Percentiles rank a stretch among this genome's conserved stretches.
Evolutionary conservation across 2,113 vertebrate genomes (phyloP).

Genomic region (Oostethus manadensis): DNA sequence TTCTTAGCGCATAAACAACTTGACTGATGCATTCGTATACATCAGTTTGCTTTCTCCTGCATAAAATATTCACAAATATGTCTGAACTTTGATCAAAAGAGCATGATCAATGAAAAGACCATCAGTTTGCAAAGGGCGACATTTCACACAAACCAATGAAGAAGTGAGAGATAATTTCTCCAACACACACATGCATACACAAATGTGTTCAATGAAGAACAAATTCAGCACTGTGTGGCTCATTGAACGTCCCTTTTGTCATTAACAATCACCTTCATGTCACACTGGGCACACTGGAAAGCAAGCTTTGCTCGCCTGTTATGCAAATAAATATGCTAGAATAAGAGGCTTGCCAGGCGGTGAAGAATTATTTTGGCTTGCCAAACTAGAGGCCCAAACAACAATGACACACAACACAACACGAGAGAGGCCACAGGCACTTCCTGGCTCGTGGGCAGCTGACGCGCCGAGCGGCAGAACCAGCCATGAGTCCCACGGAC

Average conservation of each 20-base stretch:
- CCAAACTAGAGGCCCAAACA: slow-evolving; percentile 7
- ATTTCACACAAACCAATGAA: slow-evolving; percentile 10
- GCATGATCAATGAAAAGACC: slow-evolving; percentile 20
- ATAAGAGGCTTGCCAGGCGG: slow-evolving; percentile 14
- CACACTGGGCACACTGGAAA: slow-evolving; percentile 1
- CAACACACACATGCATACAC: neutral
- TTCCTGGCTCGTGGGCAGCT: slow-evolving; percentile 3
- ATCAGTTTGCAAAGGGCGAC: slow-evolving; percentile 11
- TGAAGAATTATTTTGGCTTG: slow-evolving; percentile 14
- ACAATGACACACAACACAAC: slow-evolving; percentile 8
- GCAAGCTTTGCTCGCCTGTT: slow-evolving; percentile 10
- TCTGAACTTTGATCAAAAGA: slow-evolving; percentile 39
- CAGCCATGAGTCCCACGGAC: slow-evolving; percentile 18
- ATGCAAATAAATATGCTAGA: slow-evolving; percentile 8
- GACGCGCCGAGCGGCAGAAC: neutral
- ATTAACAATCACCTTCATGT: neutral
- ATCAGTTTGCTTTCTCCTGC: slow-evolving; percentile 14
- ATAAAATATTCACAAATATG: neutral
- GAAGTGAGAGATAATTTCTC: neutral
- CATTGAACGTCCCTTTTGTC: slow-evolving; percentile 2
- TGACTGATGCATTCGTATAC: slow-evolving; percentile 57
- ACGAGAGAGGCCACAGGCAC: slow-evolving; percentile 2
- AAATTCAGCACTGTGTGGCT: slow-evolving; percentile 4
- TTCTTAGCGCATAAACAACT: slow-evolving; percentile 43
- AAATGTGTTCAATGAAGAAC: neutral